Percentiles rank a stretch among this genome's conserved stretches.
Conservation (phyloP, 2,888 invertebrate species). For the Caenorhabditis parvicauda region DNA sequence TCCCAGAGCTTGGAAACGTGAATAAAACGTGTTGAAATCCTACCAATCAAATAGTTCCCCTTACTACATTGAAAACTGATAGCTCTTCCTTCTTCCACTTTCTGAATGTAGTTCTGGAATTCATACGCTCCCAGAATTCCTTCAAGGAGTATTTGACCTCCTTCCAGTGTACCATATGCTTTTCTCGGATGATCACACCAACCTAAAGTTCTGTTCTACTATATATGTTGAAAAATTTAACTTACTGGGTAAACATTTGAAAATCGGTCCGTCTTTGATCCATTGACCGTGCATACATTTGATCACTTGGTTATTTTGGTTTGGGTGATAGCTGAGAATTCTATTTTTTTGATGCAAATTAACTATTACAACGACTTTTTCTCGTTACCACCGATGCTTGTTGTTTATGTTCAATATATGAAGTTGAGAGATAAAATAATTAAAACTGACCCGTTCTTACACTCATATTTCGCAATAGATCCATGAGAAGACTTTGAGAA, state of each 20-base stretch:
- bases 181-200: constrained; percentile 59
- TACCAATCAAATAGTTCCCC: constrained; percentile 62
- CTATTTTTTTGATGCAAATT: too few species aligned
- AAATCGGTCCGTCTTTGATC: constrained; percentile 65
- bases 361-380: not conserved
- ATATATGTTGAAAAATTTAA: constrained; percentile 2
- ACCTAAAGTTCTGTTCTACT: constrained; percentile 33
- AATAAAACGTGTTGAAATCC: too few species aligned
- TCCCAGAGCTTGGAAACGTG: not conserved
- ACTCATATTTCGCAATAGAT: constrained; percentile 74
- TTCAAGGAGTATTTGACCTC: constrained; percentile 64
- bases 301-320: constrained; percentile 67
- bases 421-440: not conserved
- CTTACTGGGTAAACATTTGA: constrained; percentile 55
- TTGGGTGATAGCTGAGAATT: constrained; percentile 65
- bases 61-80: constrained; percentile 63
- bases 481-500: constrained; percentile 96
- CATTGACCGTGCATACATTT: constrained; percentile 90
- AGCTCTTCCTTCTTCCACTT: constrained; percentile 58
- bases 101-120: constrained; percentile 65
- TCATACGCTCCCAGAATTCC: constrained; percentile 65
- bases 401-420: not conserved
- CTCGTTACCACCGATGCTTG: not conserved
- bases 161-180: constrained; percentile 57
- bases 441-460: constrained; percentile 21